Evolutionary conservation across 35 echinoderm and acorn worm species (phyloP).

Genomic region (Nesometra sesokonis): DNA sequence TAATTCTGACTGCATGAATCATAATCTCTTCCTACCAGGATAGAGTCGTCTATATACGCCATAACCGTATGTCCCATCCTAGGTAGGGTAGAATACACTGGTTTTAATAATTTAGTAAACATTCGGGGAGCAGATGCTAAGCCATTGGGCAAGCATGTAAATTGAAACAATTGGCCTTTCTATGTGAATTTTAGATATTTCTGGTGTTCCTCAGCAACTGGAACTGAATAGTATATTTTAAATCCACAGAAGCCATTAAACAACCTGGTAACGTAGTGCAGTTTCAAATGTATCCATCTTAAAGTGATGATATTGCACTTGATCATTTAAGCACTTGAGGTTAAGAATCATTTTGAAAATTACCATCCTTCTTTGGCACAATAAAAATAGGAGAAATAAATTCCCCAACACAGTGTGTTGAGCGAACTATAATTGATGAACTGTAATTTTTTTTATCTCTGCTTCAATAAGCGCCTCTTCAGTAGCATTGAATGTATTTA

Average conservation of each 20-base stretch:
- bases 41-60: constrained; percentile 42
- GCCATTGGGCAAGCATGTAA: constrained; percentile 52
- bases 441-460: constrained; percentile 20
- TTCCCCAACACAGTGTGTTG: constrained; percentile 3
- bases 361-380: constrained; percentile 49
- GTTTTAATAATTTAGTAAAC: constrained; percentile 68
- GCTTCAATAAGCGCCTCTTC: neutral
- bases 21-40: constrained; percentile 11
- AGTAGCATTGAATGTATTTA: neutral
- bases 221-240: constrained; percentile 66
- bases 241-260: constrained; percentile 44
- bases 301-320: constrained; percentile 33
- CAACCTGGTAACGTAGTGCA: constrained; percentile 8
- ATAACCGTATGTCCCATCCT: neutral
- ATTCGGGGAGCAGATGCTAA: constrained; percentile 31
- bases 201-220: constrained; percentile 26
- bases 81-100: constrained; percentile 9
- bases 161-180: constrained; percentile 37
- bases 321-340: constrained; percentile 14
- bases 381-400: constrained; percentile 43
- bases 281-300: constrained; percentile 43
- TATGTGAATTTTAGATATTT: constrained; percentile 50
- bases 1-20: constrained; percentile 12
- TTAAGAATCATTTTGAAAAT: constrained; percentile 36
- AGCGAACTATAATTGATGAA: constrained; percentile 1